These are phyloP conservation scores for Antigone vipio DNA, from an alignment of 2,113 vertebrate species.

Conservation along the genomic window DNA sequence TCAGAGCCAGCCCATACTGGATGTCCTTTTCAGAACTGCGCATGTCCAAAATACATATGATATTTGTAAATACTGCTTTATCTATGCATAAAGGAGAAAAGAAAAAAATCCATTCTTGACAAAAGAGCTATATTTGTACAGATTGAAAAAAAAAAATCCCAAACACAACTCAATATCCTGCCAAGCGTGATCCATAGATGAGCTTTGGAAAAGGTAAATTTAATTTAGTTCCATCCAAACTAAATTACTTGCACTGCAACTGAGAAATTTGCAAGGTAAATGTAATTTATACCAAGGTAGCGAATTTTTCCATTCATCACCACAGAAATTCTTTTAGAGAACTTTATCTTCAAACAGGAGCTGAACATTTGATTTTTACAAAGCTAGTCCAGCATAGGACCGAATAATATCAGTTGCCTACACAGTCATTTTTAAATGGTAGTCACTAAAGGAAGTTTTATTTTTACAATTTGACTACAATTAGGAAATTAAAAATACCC, in stretches of 20 bases:
- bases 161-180: conserved; percentile 31
- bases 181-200: not conserved
- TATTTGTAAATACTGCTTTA: not conserved
- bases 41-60: not conserved
- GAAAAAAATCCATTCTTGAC: not conserved
- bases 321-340: not conserved
- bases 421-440: not conserved
- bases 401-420: not conserved
- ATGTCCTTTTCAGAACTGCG: not conserved
- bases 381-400: not conserved
- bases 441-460: not conserved
- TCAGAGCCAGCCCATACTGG: not conserved
- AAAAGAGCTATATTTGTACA: not conserved
- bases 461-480: not conserved
- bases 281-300: conserved; percentile 35
- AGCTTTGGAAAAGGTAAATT: conserved; percentile 48
- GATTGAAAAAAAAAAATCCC: not conserved
- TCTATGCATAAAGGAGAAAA: not conserved
- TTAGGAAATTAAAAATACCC: not conserved
- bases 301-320: conserved; percentile 12
- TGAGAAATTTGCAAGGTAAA: conserved; percentile 63
- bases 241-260: conserved; percentile 35
- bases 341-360: not conserved
- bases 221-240: conserved; percentile 51
- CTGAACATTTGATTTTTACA: not conserved